phyloP scores from a whole-genome alignment of 2,113 vertebrate species.

The Daubentonia madagascariensis region DNA sequence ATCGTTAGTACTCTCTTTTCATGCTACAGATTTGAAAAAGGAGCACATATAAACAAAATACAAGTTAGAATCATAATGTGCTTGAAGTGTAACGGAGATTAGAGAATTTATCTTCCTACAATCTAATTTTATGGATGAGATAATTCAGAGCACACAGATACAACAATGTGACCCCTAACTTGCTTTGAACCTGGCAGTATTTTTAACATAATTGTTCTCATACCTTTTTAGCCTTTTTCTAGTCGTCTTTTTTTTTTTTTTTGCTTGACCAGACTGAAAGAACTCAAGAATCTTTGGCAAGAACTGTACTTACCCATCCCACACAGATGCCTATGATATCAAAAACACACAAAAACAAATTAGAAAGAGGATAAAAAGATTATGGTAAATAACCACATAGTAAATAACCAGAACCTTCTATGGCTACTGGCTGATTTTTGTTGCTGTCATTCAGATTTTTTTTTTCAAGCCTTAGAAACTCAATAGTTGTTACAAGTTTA shows the following conservation, averaged over 20 bases:
- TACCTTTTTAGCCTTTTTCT: background rate
- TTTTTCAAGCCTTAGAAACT: background rate
- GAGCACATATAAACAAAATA: background rate
- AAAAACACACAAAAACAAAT: background rate
- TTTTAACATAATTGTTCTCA: conserved; percentile 3
- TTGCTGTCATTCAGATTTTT: background rate
- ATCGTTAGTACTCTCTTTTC: background rate
- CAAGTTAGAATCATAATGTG: background rate
- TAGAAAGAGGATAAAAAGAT: background rate
- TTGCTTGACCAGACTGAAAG: background rate
- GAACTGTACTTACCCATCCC: background rate
- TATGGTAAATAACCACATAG: background rate
- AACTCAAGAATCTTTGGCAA: background rate
- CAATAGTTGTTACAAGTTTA: background rate
- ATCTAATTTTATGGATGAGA: background rate
- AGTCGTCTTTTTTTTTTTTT: background rate
- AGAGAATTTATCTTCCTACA: background rate
- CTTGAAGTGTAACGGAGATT: background rate
- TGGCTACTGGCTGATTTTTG: background rate
- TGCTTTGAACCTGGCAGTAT: background rate
- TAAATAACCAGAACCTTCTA: background rate
- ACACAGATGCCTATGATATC: background rate
- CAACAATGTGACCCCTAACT: background rate
- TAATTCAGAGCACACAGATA: background rate
- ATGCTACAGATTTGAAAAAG: background rate